phyloP scores from a whole-genome alignment of 2,797 vertebrate genomes.

The Spondyliosoma cantharus region DNA sequence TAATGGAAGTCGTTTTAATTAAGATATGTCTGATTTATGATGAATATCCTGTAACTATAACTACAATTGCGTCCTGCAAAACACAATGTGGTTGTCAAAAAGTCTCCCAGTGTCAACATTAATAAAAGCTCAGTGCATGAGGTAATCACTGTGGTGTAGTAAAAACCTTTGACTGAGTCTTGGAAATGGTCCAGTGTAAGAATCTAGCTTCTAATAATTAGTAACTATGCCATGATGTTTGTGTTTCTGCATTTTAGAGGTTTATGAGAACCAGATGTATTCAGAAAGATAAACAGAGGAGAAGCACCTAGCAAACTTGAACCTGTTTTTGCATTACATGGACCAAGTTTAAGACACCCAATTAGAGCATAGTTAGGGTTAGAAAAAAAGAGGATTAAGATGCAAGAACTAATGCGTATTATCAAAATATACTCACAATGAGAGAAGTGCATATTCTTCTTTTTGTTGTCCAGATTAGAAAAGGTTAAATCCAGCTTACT shows the following conservation, averaged over 20 bases:
- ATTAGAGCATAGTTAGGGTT: background rate
- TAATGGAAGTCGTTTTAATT: background rate
- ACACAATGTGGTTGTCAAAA: constrained; percentile 1
- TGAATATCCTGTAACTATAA: background rate
- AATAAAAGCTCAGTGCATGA: constrained; percentile 40
- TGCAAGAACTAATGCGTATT: constrained; percentile 7
- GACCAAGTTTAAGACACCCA: background rate
- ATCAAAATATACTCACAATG: constrained; percentile 17
- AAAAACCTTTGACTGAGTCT: constrained; percentile 11
- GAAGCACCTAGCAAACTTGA: constrained; percentile 4
- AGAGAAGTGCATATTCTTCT: constrained; percentile 8
- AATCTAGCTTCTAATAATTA: constrained; percentile 21
- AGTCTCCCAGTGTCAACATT: constrained; percentile 8
- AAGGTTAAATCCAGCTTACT: constrained; percentile 40
- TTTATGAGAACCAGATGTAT: constrained; percentile 40
- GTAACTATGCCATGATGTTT: constrained; percentile 34
- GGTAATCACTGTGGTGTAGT: constrained; percentile 22
- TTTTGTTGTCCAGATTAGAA: constrained; percentile 4
- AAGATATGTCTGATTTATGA: background rate
- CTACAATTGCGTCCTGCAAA: background rate
- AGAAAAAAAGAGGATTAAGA: constrained; percentile 33
- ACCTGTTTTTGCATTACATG: background rate
- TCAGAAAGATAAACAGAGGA: constrained; percentile 3
- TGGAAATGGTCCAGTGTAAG: constrained; percentile 23
- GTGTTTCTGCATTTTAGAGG: constrained; percentile 21